Base-by-base conservation (phyloP, 2,797 vertebrate genomes). In the Melopsittacus undulatus region DNA sequence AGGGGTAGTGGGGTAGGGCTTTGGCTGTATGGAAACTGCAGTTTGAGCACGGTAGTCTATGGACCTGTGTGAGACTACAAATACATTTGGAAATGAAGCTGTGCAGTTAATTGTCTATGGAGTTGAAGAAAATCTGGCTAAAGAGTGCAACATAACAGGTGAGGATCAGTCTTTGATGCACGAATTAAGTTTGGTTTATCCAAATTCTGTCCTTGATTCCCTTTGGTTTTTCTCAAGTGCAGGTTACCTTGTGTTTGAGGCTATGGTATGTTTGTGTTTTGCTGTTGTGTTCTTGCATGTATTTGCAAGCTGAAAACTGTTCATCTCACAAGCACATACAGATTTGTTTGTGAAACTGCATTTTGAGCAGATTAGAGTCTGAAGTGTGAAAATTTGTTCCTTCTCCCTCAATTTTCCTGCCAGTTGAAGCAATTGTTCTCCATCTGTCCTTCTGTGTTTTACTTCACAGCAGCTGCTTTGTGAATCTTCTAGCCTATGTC, bases 111-210 rank as follows among this genome's bases (percentile, higher is more conserved):
- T 8, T 46, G 59, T 46, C 27, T 42, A 8, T 67, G 36, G 42
- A 67, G 36, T 9, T 84, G 26, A 67, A 32, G 43, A 34, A 79
- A 70, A 48, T 51, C 40, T 59, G 46, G 8, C 43, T 57, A 17
- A 43, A 64, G 29, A 18, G 13, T 17, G 46, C n/a, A 48, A 0
- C 2, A 2, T 12, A 17, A 54, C 8, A 5, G 15, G 10, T n/a
- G n/a, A 30, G 29, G 32, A 36, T 78, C 83, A 15, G 32, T 57
- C n/a, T 80, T 62, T 69, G 48, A n/a, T 22, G 2, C 0, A 0
- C 5, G 9, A 73, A 22, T 9, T 27, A 43, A 59, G 38, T 76
- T 80, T 0, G 1, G 42, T 36, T 75, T 51, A 36, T 73, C 23
- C 32, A 74, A 9, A 3, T 70, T 70, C 34, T 54, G 16, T 45